A percentile compares a stretch with the other conserved stretches of the same genome.
These are phyloP conservation scores for Lumbricus terrestris DNA, from an alignment of 2,888 invertebrate species.

Conservation along the genomic window DNA sequence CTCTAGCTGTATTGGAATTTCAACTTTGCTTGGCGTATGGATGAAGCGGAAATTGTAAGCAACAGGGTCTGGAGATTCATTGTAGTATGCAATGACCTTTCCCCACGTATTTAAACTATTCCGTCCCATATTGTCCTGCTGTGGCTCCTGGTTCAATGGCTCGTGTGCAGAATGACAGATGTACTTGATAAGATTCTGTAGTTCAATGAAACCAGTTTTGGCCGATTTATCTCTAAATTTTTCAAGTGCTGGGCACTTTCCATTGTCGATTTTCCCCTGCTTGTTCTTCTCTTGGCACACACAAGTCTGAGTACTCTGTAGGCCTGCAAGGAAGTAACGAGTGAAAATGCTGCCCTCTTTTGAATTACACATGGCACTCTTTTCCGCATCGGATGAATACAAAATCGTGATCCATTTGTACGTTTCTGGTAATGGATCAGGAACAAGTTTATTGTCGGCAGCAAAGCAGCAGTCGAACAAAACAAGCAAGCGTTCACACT, in stretches of 20 bases:
- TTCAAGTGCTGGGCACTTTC: background rate
- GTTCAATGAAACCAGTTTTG: background rate
- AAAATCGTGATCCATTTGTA: background rate
- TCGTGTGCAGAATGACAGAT: background rate
- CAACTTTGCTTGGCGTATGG: background rate
- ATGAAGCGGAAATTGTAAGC: slow-evolving; percentile 10
- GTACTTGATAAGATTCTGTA: background rate
- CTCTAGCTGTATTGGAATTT: background rate
- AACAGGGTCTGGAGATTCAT: background rate
- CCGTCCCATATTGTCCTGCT: background rate
- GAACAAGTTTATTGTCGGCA: background rate
- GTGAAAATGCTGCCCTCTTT: slow-evolving; percentile 13
- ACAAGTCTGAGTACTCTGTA: background rate
- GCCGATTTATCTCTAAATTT: background rate
- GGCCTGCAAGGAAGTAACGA: background rate
- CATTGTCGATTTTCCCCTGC: background rate
- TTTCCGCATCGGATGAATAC: background rate
- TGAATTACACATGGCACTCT: background rate
- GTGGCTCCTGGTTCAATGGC: background rate
- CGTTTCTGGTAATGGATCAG: background rate
- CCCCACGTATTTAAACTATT: background rate
- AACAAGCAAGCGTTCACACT: background rate
- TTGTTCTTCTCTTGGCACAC: background rate
- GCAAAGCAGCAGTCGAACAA: slow-evolving; percentile 8
- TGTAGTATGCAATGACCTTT: slow-evolving; percentile 8